Evolutionary conservation across 1,140 invertebrate genomes (phyloP), one percentile per base, ranked within the genome.

Genomic region (Papilio helenus): DNA sequence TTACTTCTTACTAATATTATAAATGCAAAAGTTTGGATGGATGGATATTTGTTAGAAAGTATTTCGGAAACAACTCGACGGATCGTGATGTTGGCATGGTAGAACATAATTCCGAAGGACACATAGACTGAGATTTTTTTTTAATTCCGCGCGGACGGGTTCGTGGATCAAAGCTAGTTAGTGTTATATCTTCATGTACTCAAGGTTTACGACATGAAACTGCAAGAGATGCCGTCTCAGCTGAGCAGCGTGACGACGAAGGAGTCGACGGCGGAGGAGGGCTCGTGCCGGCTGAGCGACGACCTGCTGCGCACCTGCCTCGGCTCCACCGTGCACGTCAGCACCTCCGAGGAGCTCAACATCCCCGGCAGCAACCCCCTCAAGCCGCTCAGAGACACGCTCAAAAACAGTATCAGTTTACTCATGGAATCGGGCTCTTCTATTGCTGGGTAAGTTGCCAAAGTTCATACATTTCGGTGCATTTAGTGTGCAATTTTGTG

Each of bases 401-500:
- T 94, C 44, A 94, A 93, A 76, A 92, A 94, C 65, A 93, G 92
- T 73, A 94, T 94, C 77, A 92, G 89, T 74, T 80, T 94, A 34
- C 83, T 94, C 39, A 92, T 94, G 92, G 92, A 91, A 58, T 92
- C 92, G 1, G 84, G 51, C 14, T 87, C 87, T n/a, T 88, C 87
- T 1, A 79, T 84, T 10, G 79, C 80, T 49, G 89, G 87, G 91
- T 92, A 85, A 84, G 87, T 81, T n/a, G 12, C n/a, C n/a, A 34
- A 7, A 51, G 3, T 55, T 16, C 9, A 58, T 58, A 51, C 14
- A 39, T 46, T 16, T 46, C n/a, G n/a, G n/a, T n/a, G n/a, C n/a
- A n/a, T n/a, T n/a, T n/a, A n/a, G 44, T 46, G 10, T 14, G 44
- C 14, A 0, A 8, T 39, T 39, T 39, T 39, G 34, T 8, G 7